Evolutionary conservation across 2,888 invertebrate genomes (phyloP).

Genomic region (Pseudococcus viburni): DNA sequence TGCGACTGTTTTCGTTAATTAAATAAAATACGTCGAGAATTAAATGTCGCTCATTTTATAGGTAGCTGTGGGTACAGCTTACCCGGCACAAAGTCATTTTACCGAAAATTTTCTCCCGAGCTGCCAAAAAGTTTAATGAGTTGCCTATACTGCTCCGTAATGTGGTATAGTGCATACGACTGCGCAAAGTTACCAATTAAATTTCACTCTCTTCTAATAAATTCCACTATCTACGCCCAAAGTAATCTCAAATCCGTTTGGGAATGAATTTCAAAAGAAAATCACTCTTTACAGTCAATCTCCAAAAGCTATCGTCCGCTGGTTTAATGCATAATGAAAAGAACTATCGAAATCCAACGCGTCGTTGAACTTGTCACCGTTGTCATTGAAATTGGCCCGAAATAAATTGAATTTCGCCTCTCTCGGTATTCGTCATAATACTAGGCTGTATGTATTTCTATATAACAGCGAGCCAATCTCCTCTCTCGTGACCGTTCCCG

Average conservation of each 20-base stretch:
- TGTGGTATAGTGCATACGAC: background rate
- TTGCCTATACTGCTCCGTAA: background rate
- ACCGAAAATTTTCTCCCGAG: background rate
- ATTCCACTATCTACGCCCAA: background rate
- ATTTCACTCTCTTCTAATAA: background rate
- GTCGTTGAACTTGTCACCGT: background rate
- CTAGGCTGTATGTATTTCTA: background rate
- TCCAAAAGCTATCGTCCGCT: background rate
- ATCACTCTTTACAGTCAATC: background rate
- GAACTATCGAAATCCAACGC: background rate
- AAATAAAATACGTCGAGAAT: slow-evolving; percentile 46
- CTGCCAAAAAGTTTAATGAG: slow-evolving; percentile 32
- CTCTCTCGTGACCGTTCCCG: background rate
- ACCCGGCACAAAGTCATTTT: background rate
- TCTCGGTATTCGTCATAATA: background rate
- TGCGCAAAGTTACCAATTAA: background rate
- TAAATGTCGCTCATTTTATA: slow-evolving; percentile 1
- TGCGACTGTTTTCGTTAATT: slow-evolving; percentile 42
- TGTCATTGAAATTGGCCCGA: slow-evolving; percentile 18
- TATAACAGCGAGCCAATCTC: background rate
- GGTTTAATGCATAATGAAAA: background rate
- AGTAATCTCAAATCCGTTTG: background rate
- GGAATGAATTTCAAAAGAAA: slow-evolving; percentile 17
- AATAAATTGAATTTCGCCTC: slow-evolving; percentile 11
- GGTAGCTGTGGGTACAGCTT: background rate